Conservation (phyloP, 1,140 invertebrate species). For the Phymorhynchus buccinoides region DNA sequence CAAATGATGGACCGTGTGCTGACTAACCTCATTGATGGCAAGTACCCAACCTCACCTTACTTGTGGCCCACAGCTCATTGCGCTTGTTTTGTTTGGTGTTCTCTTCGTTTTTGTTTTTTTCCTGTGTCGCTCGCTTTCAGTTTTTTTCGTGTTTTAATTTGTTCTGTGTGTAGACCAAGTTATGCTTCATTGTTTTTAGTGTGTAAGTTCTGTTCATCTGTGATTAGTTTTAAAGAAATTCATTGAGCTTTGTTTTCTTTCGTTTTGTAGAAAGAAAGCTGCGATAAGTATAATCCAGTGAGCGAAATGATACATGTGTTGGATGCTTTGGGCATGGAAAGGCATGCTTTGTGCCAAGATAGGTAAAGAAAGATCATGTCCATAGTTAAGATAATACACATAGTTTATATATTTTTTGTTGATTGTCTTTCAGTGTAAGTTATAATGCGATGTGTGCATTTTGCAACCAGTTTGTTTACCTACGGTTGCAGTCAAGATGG, state of each 20-base stretch:
- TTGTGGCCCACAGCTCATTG: not conserved
- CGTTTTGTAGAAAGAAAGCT: no score
- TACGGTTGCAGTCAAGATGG: no score
- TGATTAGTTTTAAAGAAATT: not conserved
- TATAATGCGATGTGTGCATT: no score
- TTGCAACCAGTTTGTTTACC: no score
- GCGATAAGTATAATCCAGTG: no score
- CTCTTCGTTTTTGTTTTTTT: not conserved
- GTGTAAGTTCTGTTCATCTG: not conserved
- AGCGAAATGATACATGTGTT: no score
- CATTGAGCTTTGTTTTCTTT: not conserved
- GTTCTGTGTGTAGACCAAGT: no score
- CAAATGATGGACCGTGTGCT: constrained; percentile 40
- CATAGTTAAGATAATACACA: no score
- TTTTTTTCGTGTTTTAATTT: not conserved
- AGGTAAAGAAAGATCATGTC: not conserved
- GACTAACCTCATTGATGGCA: constrained; percentile 42
- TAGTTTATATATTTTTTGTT: no score
- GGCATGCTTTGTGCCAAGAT: not conserved
- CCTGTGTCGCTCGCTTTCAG: not conserved
- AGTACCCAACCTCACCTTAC: no score
- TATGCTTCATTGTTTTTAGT: not conserved
- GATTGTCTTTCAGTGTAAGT: no score
- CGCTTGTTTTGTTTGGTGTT: not conserved
- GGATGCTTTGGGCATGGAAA: not conserved